Percentiles rank a stretch among this genome's conserved stretches.
Evolutionary conservation across 1,140 invertebrate species (phyloP).

Genomic region (Sycophaga agraensis): DNA sequence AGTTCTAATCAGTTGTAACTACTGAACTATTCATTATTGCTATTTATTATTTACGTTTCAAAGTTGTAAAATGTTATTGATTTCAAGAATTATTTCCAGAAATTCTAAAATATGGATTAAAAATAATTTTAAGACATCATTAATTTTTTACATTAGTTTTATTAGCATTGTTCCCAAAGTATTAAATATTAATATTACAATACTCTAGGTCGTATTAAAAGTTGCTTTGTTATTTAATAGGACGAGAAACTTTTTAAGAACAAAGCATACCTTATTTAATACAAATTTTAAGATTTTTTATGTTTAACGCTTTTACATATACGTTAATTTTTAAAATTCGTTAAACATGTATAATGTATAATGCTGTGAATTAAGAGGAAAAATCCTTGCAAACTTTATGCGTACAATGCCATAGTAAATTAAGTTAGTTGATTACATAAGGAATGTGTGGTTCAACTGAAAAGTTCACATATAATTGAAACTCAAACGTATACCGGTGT

Average conservation of each 20-base stretch:
- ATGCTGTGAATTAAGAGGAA: too few relatives aligned
- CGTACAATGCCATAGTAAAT: constrained; percentile 11
- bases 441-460: constrained; percentile 29
- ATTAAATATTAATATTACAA: constrained; percentile 28
- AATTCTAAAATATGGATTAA: too few relatives aligned
- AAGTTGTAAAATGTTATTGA: too few relatives aligned
- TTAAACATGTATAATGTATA: constrained; percentile 5
- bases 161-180: constrained; percentile 24
- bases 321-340: not conserved
- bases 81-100: too few relatives aligned
- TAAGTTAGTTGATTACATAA: constrained; percentile 17
- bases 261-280: constrained; percentile 9
- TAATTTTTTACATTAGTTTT: constrained; percentile 14
- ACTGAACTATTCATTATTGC: too few relatives aligned
- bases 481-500: constrained; percentile 3
- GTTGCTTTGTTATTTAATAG: constrained; percentile 8
- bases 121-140: not conserved
- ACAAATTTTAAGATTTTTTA: constrained; percentile 4
- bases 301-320: constrained; percentile 16
- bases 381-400: constrained; percentile 7
- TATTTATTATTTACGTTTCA: too few relatives aligned
- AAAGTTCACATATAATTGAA: constrained; percentile 15
- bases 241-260: constrained; percentile 1
- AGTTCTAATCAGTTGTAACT: too few relatives aligned
- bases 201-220: constrained; percentile 14